phyloP scores from a whole-genome alignment of 2,113 vertebrate species.

The Ictalurus punctatus region DNA sequence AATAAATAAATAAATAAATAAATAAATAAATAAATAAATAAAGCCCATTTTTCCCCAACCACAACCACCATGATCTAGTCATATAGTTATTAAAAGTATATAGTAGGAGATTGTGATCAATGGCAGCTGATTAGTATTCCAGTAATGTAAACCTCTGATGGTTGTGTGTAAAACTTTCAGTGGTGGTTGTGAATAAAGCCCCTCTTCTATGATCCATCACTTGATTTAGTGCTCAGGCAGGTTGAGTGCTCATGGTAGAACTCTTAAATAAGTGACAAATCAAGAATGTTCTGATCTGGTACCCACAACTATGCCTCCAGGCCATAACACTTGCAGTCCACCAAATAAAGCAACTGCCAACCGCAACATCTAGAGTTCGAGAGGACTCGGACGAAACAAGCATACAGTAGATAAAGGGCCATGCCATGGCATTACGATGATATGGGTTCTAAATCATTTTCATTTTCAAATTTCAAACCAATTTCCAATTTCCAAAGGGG shows the following conservation, averaged over 20 bases:
- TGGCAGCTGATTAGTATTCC: background rate
- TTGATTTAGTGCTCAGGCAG: background rate
- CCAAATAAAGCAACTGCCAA: background rate
- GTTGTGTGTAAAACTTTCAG: background rate
- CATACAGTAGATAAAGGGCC: background rate
- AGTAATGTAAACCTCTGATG: too few relatives aligned
- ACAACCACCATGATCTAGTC: background rate
- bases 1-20: background rate
- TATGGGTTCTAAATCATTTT: background rate
- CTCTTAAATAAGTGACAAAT: slow-evolving; percentile 9
- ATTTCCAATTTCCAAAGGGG: background rate
- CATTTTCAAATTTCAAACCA: background rate
- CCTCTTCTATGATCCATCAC: background rate
- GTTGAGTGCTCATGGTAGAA: background rate
- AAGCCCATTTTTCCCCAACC: background rate
- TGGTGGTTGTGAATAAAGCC: background rate
- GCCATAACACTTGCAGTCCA: background rate
- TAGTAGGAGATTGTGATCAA: background rate
- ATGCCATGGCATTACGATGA: background rate
- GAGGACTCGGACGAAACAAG: background rate
- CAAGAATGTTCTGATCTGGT: background rate
- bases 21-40: background rate
- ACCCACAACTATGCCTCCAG: background rate
- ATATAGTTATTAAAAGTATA: background rate
- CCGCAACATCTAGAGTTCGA: background rate